Percentiles rank a stretch among this genome's conserved stretches.
phyloP scores from a whole-genome alignment of 2,113 vertebrate genomes.

The Odontophorus gujanensis region DNA sequence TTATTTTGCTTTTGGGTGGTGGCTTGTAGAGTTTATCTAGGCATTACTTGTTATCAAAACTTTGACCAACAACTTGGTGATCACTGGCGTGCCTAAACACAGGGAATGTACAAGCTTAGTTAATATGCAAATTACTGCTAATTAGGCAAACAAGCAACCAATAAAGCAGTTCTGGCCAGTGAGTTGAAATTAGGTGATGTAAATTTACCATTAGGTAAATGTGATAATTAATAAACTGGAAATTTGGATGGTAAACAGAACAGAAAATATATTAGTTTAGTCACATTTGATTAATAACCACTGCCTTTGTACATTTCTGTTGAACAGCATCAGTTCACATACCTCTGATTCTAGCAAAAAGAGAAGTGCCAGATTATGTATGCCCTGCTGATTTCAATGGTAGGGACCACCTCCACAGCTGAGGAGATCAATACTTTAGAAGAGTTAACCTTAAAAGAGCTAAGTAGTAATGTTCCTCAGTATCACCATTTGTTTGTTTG shows the following conservation, averaged over 20 bases:
- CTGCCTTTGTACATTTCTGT: not conserved
- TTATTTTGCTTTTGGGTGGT: not conserved
- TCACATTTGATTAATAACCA: not conserved
- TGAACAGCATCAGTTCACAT: not conserved
- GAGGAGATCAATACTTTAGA: not conserved
- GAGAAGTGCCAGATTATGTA: not conserved
- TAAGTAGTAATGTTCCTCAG: not conserved
- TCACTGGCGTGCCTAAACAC: not conserved
- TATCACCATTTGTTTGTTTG: not conserved
- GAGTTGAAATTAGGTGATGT: not conserved
- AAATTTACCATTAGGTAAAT: slow-evolving; percentile 8
- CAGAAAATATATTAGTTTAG: not conserved
- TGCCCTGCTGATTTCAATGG: fast-evolving
- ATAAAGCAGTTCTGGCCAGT: slow-evolving; percentile 37
- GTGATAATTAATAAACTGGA: slow-evolving; percentile 31
- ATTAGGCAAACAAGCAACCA: slow-evolving; percentile 20
- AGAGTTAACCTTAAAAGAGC: not conserved
- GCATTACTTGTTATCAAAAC: slow-evolving; percentile 14
- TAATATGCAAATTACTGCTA: slow-evolving; percentile 40
- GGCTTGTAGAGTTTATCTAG: slow-evolving; percentile 1
- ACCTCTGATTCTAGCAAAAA: not conserved
- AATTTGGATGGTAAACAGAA: not conserved
- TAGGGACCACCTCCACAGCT: not conserved
- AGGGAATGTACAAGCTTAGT: not conserved
- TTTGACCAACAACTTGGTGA: slow-evolving; percentile 4